phyloP scores from a whole-genome alignment of 2,888 invertebrate genomes.

The Xestia rhomboidea region DNA sequence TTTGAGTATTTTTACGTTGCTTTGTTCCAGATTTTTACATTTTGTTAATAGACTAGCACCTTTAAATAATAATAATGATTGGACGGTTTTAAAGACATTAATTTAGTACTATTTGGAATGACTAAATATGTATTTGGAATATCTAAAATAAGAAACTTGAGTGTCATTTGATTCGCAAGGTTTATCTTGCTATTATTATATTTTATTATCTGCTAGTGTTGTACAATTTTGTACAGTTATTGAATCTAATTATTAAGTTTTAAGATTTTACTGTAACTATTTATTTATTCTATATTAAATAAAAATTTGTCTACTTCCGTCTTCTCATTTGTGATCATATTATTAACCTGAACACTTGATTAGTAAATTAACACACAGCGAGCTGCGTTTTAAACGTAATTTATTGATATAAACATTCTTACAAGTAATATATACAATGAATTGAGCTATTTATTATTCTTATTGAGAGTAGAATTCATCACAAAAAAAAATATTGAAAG shows the following conservation, averaged over 20 bases:
- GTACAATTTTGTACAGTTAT: conserved; percentile 88
- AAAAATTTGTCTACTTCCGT: conserved; percentile 62
- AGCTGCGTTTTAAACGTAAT: conserved; percentile 10
- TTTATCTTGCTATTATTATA: conserved; percentile 58
- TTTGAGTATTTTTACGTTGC: conserved; percentile 19
- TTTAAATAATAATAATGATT: conserved; percentile 7
- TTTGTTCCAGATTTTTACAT: conserved; percentile 6
- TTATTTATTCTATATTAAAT: conserved; percentile 85
- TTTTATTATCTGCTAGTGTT: conserved; percentile 62
- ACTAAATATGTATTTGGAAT: conserved; percentile 5
- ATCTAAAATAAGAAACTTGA: conserved; percentile 5
- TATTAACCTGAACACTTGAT: conserved; percentile 20
- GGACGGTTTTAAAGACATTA: conserved; percentile 18
- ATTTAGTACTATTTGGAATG: conserved; percentile 6
- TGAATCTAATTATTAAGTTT: conserved; percentile 84
- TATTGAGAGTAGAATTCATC: background rate
- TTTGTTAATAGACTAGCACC: background rate
- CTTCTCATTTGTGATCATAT: conserved; percentile 45
- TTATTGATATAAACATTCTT: conserved; percentile 30
- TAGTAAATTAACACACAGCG: background rate
- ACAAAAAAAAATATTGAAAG: background rate
- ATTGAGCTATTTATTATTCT: conserved; percentile 20
- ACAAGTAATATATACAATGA: conserved; percentile 42
- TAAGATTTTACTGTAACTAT: conserved; percentile 82
- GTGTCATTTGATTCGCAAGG: conserved; percentile 26